phyloP scores from a whole-genome alignment of 2,113 vertebrate species.

The Eublepharis macularius region DNA sequence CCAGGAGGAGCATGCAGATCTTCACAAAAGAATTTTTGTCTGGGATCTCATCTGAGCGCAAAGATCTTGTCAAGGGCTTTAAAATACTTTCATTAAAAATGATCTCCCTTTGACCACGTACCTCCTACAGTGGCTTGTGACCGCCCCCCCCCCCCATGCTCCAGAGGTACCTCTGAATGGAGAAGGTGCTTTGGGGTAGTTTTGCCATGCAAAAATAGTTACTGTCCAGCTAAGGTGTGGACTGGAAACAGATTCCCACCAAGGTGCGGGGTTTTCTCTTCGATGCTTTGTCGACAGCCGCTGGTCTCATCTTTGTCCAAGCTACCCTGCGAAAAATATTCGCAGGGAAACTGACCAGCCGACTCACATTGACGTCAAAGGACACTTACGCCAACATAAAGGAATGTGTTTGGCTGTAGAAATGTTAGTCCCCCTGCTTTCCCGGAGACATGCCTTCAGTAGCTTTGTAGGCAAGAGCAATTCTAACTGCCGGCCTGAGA shows the following conservation, averaged over 20 bases:
- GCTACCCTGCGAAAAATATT: background rate
- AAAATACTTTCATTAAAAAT: background rate
- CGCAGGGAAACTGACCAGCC: constrained; percentile 7
- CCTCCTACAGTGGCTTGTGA: background rate
- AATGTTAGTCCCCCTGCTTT: background rate
- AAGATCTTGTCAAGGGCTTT: background rate
- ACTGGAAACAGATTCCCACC: constrained; percentile 19
- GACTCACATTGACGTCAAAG: background rate
- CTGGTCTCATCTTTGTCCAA: constrained; percentile 34
- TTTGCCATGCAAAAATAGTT: background rate
- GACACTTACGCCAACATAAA: background rate
- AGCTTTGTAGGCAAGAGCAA: background rate
- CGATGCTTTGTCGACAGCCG: background rate
- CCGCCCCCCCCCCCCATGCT: rapidly evolving
- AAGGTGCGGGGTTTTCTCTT: constrained; percentile 43
- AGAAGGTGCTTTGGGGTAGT: background rate
- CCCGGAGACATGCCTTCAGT: background rate
- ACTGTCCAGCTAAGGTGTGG: background rate
- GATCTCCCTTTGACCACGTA: background rate
- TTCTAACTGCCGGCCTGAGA: background rate
- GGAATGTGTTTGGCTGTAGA: background rate
- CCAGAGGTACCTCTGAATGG: background rate
- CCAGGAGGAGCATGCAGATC: background rate
- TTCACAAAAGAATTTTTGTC: background rate
- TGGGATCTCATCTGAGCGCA: background rate